Base-by-base conservation (phyloP, 2,797 vertebrate genomes). In the Sebastes alutus region DNA sequence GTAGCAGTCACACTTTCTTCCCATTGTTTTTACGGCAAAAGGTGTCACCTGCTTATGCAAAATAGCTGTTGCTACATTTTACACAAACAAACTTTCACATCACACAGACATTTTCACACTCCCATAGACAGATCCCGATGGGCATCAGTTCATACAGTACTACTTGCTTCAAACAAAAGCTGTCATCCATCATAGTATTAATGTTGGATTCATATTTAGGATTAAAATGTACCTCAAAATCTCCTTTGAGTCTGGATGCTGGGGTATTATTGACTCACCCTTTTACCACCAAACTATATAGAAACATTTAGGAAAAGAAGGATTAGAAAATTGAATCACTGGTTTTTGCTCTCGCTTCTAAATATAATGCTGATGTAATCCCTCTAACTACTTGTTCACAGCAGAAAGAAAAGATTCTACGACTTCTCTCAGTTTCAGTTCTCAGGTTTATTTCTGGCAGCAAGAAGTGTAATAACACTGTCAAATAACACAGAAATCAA, bases 401-500 rank as follows among this genome's bases (percentile, higher is more conserved):
- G 25, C 52, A 80, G 62, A 63, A 60, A 54, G 60, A 81, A 80
- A 79, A 75, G 27, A 55, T 59, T 75, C 46, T 18, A 3, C 2
- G 5, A 54, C 65, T 78, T 80, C 29, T 62, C 49, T 62, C n/a
- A 25, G 73, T 42, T 81, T 83, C 42, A 77, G n/a, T 72, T 61
- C 59, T 80, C 67, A 29, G 84, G 59, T 85, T 82, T 42, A 73
- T 83, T 86, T 81, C 77, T 83, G 69, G 66, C 76, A 72, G 62
- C 62, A 67, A 72, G 38, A 60, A 29, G 71, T 73, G 77, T 83
- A 83, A 88, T 82, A 89, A 87, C 30, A 22, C 74, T 87, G 84
- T 81, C 85, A 88, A 88, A 84, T 77, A 77, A 85, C 71, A 78
- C 71, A 78, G 55, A 80, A 82, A 83, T 89, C 84, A 78, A 75